Conservation (phyloP, 2,797 vertebrate species). For the Craterocephalus amniculus region DNA sequence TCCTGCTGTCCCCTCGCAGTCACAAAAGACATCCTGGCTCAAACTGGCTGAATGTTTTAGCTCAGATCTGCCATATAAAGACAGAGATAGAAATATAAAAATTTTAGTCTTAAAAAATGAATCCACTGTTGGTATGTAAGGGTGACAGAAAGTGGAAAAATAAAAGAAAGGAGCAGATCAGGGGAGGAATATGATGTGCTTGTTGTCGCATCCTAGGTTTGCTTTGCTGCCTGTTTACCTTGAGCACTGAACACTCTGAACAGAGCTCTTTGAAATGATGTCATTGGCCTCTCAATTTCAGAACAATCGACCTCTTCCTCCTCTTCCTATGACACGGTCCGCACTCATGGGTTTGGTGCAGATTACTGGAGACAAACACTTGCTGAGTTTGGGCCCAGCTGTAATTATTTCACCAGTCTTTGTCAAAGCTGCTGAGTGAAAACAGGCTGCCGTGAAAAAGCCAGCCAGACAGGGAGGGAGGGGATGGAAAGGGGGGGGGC, state of each 20-base stretch:
- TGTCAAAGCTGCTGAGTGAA: slow-evolving; percentile 78
- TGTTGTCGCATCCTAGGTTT: slow-evolving; percentile 48
- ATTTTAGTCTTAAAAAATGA: neutral
- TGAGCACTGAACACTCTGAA: slow-evolving; percentile 57
- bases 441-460: slow-evolving; percentile 75
- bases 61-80: slow-evolving; percentile 15
- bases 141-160: slow-evolving; percentile 9
- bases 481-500: slow-evolving; percentile 12
- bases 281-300: slow-evolving; percentile 77
- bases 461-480: slow-evolving; percentile 58
- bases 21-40: slow-evolving; percentile 78
- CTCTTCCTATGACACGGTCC: slow-evolving; percentile 80
- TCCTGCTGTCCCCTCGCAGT: slow-evolving; percentile 78
- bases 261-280: slow-evolving; percentile 79
- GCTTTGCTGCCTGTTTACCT: slow-evolving; percentile 40
- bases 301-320: slow-evolving; percentile 86
- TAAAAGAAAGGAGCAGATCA: too few relatives aligned
- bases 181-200: slow-evolving; percentile 17
- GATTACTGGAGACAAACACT: slow-evolving; percentile 75
- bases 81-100: too few relatives aligned
- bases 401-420: slow-evolving; percentile 82
- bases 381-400: slow-evolving; percentile 66
- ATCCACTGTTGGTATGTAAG: slow-evolving; percentile 10
- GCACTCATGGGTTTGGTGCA: slow-evolving; percentile 58
- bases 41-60: slow-evolving; percentile 34